Evolutionary conservation across 35 echinoderm and acorn worm species (phyloP), one percentile per base, ranked within the genome.

Genomic region (Lytechinus pictus): DNA sequence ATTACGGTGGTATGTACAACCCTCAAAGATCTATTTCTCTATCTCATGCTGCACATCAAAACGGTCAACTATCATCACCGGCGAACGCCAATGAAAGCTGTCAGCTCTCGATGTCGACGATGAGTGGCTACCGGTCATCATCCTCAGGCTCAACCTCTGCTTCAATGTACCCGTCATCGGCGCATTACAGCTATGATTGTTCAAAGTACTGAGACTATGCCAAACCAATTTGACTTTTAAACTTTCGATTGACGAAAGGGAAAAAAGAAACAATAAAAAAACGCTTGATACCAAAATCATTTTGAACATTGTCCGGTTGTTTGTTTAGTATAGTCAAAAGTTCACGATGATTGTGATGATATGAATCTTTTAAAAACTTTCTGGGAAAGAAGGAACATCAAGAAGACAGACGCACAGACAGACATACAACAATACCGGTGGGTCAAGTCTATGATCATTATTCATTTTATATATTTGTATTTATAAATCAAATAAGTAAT

Each of bases 1-100:
- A 95, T 90, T 96, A 95, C 55, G 97, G 97, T 61, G 97, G 97
- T 94, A 97, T 99, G 95, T 99, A 99, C 95, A 97, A 97, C 71
- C 91, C 97, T 44, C 96, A 97, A 72, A 96, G 97, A 55, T 79
- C 97, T 33, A 88, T 99, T 29, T 58, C 97, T 94, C 56, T 93
- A 57, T 93, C 92, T 2, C 92, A 93, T 57, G 92, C 54, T 57
- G 55, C 53, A 54, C 52, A 95, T 33, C 96, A 97, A 52, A 98
- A 97, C 87, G 95, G 95, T 24, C 95, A 95, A 52, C 90, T 98
- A 71, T 66, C 97, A 56, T 72, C 94, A 28, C 57, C 96, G 3
- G 94, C 94, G 27, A 94, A 96, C 27, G 95, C 54, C 66, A 97
- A 96, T 55, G 97, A 99, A 54, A 99, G 97, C 90, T 97, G 98